Conservation (phyloP, 2,888 invertebrate species). For the Heliconius ethilla region DNA sequence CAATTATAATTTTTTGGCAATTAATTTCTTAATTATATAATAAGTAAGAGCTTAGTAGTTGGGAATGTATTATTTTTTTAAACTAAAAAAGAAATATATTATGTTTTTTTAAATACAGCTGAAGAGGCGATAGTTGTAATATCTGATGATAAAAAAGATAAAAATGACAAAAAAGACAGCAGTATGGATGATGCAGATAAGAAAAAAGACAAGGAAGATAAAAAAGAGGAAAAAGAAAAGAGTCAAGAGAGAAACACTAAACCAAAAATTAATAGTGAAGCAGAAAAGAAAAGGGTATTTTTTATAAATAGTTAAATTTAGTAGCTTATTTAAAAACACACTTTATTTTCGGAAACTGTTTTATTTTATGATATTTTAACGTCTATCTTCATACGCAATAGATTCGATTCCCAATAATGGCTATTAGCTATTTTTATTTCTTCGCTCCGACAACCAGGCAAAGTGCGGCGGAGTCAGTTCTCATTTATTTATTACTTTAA, state of each 20-base stretch:
- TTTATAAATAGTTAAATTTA: not conserved
- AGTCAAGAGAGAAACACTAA: constrained; percentile 53
- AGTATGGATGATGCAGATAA: constrained; percentile 47
- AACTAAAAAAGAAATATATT: not conserved
- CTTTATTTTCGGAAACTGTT: no score
- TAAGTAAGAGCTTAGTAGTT: no score
- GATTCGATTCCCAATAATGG: no score
- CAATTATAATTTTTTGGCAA: no score
- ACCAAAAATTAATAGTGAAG: constrained; percentile 71
- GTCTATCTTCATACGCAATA: no score
- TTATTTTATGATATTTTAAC: no score
- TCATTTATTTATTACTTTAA: not conserved
- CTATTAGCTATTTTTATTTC: no score
- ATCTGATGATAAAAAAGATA: constrained; percentile 41
- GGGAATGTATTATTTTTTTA: not conserved
- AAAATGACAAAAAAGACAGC: constrained; percentile 48
- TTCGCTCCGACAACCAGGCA: no score
- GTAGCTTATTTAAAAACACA: not conserved
- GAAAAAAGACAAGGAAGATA: constrained; percentile 44
- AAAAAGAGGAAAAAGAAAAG: constrained; percentile 51
- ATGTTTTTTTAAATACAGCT: constrained; percentile 13
- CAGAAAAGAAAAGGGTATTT: constrained; percentile 72
- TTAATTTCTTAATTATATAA: no score
- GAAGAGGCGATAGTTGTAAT: constrained; percentile 37
- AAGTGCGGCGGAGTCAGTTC: no score